Evolutionary conservation across 2,888 invertebrate genomes (phyloP).

Genomic region (Amphipoea lucens): DNA sequence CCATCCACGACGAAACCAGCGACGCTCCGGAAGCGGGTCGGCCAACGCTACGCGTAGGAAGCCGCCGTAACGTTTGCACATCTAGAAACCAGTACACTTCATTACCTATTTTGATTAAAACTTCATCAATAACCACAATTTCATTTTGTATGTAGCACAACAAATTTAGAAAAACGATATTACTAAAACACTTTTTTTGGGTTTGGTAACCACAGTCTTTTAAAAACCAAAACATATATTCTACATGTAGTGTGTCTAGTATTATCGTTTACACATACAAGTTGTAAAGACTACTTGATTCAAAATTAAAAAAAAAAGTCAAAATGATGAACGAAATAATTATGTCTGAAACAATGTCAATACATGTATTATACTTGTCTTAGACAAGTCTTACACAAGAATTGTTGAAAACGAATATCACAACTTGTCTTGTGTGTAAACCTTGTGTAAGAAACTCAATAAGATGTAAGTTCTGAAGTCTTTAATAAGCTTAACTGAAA

Average conservation of each 20-base stretch:
- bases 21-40: constrained; percentile 98
- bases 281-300: neutral
- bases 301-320: neutral
- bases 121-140: neutral
- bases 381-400: neutral
- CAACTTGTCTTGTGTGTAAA: neutral
- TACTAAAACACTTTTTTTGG: neutral
- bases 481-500: neutral
- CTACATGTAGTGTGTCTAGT: neutral
- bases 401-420: neutral
- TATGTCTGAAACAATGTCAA: neutral
- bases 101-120: neutral
- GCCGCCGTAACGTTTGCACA: constrained; percentile 97
- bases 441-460: neutral
- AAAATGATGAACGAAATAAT: neutral
- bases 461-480: neutral
- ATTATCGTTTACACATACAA: neutral
- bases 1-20: constrained; percentile 99
- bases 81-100: constrained; percentile 83
- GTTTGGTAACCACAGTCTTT: neutral
- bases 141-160: neutral
- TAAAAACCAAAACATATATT: neutral
- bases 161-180: neutral
- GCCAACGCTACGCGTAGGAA: constrained; percentile 98
- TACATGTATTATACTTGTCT: neutral